Evolutionary conservation across 2,888 invertebrate genomes (phyloP), one percentile per base, ranked within the genome.

Genomic region (Andrena dorsata): DNA sequence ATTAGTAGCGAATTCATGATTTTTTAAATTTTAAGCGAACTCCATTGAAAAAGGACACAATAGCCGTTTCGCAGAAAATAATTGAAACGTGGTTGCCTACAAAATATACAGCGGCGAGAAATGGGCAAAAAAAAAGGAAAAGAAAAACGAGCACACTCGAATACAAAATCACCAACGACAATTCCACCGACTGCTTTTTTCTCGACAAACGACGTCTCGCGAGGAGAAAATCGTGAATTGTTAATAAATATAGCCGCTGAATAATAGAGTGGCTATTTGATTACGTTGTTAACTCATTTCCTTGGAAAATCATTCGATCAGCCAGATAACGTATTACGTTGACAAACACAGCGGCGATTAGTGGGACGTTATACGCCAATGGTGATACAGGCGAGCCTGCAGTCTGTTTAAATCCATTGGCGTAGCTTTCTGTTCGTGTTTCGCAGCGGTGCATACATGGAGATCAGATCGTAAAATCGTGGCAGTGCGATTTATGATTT

Each of bases 321-420:
- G 71, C 75, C 75, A 69, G 85, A 83, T 85, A 84, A 87, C 80
- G 79, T 82, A 83, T 86, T 88, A 87, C 86, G 84, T 81, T 78
- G 83, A 86, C 85, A 87, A 89, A 88, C 89, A 76, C 72, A 75
- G 81, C 81, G 74, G 73, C 89, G 90, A 90, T 90, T 88, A 89
- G 81, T 82, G 81, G 84, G 70, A 86, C 86, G 86, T 86, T 81
- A 83, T 90, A 90, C 90, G 90, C 90, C 90, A 90, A 90, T 90
- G 90, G 86, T 83, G 85, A 83, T 85, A 85, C 85, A 83, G 84
- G 83, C 88, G 82, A 83, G 82, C 72, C 85, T 86, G 87, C 83
- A 87, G 89, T 86, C 88, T 85, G 88, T 90, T 90, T 88, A 90
- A 90, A 87, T 77, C 87, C 91, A 92, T 89, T 89, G 90, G 89